A percentile compares a stretch with the other conserved stretches of the same genome.
phyloP scores from a whole-genome alignment of 2,888 invertebrate genomes.

The Eristalinus sepulchralis region DNA sequence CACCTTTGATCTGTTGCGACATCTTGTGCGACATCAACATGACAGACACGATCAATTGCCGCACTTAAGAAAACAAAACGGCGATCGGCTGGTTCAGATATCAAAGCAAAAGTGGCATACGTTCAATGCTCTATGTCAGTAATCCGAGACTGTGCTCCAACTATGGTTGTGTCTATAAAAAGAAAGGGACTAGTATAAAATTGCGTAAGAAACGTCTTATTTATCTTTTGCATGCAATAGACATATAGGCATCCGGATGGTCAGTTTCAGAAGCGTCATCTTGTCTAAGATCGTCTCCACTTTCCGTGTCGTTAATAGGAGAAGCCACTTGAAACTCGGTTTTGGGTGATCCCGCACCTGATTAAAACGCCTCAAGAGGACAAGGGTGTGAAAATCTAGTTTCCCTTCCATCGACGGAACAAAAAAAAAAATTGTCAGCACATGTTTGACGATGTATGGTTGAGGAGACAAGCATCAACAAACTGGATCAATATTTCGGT shows the following conservation, averaged over 20 bases:
- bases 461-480: conserved; percentile 61
- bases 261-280: conserved; percentile 55
- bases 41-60: conserved; percentile 68
- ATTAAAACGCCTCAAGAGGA: conserved; percentile 40
- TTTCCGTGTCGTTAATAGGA: conserved; percentile 35
- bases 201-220: conserved; percentile 7
- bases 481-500: conserved; percentile 72
- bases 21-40: conserved; percentile 60
- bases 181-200: conserved; percentile 35
- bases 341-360: conserved; percentile 50
- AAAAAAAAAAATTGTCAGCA: conserved; percentile 44
- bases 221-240: conserved; percentile 21
- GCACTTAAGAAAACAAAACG: conserved; percentile 66
- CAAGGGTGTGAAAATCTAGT: conserved; percentile 62
- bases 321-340: conserved; percentile 51
- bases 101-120: conserved; percentile 47
- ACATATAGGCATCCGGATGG: conserved; percentile 56
- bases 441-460: conserved; percentile 44
- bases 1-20: conserved; percentile 70
- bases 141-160: conserved; percentile 45
- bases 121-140: not conserved
- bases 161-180: conserved; percentile 37
- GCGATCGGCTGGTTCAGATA: conserved; percentile 52
- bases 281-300: conserved; percentile 33
- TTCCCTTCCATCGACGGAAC: not conserved